phyloP scores from a whole-genome alignment of 2,113 vertebrate genomes.

The Strigops habroptila region DNA sequence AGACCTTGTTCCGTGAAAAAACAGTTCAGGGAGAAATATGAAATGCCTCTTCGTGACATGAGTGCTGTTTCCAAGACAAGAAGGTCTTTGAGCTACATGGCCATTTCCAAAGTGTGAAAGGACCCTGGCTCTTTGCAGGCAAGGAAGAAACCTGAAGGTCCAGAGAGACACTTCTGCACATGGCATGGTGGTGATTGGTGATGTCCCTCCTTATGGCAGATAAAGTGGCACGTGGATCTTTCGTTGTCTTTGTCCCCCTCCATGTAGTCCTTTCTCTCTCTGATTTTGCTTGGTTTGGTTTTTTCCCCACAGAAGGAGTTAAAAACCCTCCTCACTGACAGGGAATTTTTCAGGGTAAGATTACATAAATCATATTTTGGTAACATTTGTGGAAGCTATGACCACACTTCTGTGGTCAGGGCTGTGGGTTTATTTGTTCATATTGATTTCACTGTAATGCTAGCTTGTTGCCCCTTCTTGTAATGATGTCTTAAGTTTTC shows the following conservation, averaged over 20 bases:
- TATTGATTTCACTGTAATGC: background rate
- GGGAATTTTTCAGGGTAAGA: background rate
- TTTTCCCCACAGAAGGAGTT: background rate
- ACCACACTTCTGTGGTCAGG: background rate
- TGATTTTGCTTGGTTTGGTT: too few species aligned
- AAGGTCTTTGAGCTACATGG: background rate
- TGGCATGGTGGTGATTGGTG: background rate
- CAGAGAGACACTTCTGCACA: background rate
- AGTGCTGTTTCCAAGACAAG: background rate
- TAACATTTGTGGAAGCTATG: background rate
- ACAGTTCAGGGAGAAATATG: background rate
- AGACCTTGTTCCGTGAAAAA: background rate
- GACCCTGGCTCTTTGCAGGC: background rate
- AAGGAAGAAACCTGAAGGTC: background rate
- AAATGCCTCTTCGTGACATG: background rate
- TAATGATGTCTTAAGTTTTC: background rate
- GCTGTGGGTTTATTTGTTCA: background rate
- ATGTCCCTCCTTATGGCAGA: background rate
- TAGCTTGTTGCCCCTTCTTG: background rate
- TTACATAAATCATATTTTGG: background rate
- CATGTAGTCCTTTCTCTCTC: background rate
- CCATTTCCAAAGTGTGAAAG: background rate
- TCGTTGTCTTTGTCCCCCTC: background rate
- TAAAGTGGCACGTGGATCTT: background rate
- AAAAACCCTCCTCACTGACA: background rate